These are phyloP conservation scores for Penaeus monodon DNA, from an alignment of 2,888 invertebrate genomes.

Conservation along the genomic window DNA sequence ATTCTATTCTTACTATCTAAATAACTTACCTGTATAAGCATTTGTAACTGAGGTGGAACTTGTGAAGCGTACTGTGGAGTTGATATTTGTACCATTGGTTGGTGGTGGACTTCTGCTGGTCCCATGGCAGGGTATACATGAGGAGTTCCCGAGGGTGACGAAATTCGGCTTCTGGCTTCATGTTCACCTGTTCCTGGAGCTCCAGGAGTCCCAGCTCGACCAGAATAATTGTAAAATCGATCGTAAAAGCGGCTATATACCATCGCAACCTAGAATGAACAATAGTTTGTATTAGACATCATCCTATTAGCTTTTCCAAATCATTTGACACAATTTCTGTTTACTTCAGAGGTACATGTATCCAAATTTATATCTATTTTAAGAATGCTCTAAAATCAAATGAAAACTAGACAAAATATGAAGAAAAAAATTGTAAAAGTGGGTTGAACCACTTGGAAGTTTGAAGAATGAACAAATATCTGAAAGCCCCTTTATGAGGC, in stretches of 20 bases:
- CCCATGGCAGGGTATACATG: conserved; percentile 65
- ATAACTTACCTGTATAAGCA: conserved; percentile 78
- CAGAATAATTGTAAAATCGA: conserved; percentile 44
- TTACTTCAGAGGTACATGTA: too few relatives aligned
- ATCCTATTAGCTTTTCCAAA: not conserved
- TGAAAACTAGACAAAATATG: too few relatives aligned
- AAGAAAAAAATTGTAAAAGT: too few relatives aligned
- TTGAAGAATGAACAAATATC: not conserved
- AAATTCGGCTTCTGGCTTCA: conserved; percentile 48
- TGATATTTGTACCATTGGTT: conserved; percentile 73
- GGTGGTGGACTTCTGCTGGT: conserved; percentile 68
- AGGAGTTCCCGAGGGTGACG: conserved; percentile 67
- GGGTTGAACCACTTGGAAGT: not conserved
- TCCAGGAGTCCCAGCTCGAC: conserved; percentile 45
- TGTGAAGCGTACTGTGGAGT: conserved; percentile 75
- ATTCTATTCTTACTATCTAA: not conserved
- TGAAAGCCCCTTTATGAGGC: not conserved
- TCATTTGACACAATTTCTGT: not conserved
- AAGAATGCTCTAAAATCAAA: too few relatives aligned
- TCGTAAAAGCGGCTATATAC: conserved; percentile 48
- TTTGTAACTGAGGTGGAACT: conserved; percentile 84
- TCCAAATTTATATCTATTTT: too few relatives aligned
- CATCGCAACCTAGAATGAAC: conserved; percentile 52
- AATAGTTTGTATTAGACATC: not conserved
- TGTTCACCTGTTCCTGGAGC: conserved; percentile 52